These are phyloP conservation scores for Erebia aethiops DNA, from an alignment of 2,888 invertebrate species.

Conservation along the genomic window DNA sequence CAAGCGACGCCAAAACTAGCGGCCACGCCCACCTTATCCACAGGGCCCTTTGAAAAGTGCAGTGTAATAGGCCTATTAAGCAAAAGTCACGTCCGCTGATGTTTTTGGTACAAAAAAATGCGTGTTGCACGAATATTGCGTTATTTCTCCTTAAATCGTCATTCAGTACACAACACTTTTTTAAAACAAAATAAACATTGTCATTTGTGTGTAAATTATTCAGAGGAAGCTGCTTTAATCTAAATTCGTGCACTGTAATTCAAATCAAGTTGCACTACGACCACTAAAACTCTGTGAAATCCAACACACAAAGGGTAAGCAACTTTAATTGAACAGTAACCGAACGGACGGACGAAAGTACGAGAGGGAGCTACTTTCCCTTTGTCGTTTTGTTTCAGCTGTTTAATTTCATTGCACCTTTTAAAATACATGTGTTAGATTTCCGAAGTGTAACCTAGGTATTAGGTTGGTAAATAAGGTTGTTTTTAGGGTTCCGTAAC, in stretches of 20 bases:
- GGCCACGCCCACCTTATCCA: too few relatives aligned
- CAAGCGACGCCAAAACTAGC: too few relatives aligned
- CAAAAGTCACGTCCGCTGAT: too few relatives aligned
- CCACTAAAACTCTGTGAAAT: slow-evolving; percentile 5
- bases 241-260: neutral
- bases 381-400: neutral
- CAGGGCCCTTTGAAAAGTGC: too few relatives aligned
- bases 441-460: neutral
- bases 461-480: neutral
- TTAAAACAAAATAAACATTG: neutral
- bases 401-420: neutral
- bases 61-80: too few relatives aligned
- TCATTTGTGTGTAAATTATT: neutral
- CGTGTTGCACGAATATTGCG: too few relatives aligned
- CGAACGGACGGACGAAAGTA: slow-evolving; percentile 8
- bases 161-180: neutral
- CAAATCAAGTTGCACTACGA: neutral
- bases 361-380: neutral
- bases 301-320: slow-evolving; percentile 15
- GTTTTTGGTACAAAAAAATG: too few relatives aligned
- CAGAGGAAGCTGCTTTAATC: neutral
- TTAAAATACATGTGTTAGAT: neutral
- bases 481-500: too few relatives aligned
- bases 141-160: neutral
- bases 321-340: slow-evolving; percentile 9